Base-by-base conservation (phyloP, 2,888 invertebrate species). In the Argyra leucocephala region DNA sequence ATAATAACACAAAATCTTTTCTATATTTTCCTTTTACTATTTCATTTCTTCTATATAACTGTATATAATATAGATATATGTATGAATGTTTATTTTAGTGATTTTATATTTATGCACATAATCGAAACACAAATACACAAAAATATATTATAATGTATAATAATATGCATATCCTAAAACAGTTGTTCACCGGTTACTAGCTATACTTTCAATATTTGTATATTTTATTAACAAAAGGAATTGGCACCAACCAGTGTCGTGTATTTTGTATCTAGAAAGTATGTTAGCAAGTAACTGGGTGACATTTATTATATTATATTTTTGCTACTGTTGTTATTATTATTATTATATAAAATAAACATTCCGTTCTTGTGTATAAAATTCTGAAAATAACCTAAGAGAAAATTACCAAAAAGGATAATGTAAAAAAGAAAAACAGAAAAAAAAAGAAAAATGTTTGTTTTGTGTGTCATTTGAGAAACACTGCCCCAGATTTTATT, bases 401-500 rank as follows among this genome's bases (percentile, higher is more conserved):
- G 18, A 6, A 48, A 48, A 48, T 18, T 3, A 37, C 12, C 3
- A 12, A 48, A 48, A 48, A 48, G 48, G 48, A 48, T 48, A 15
- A 48, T 48, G 48, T 18, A 48, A n/a, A 48, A 48, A 48, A 48
- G 3, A 18, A 37, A 9, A 48, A 48, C 12, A 48, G n/a, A 48
- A 18, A 48, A 48, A 18, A 48, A 9, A 48, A 48, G 5, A 48
- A n/a, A 48, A 48, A 48, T 18, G 18, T 23, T 23, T 18, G 22
- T 59, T 59, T 59, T 59, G 12, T 23, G 10, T 59, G 59, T 59
- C 59, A 23, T 59, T 23, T 59, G 12, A 59, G 23, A 23, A 59
- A 59, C 59, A 59, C 59, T 59, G 59, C 59, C 59, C 59, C 59
- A 59, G 59, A 59, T 59, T 24, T 59, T 59, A 59, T 59, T 59